Base-by-base conservation (phyloP, 2,888 invertebrate genomes). In the Hyppa rectilinea region DNA sequence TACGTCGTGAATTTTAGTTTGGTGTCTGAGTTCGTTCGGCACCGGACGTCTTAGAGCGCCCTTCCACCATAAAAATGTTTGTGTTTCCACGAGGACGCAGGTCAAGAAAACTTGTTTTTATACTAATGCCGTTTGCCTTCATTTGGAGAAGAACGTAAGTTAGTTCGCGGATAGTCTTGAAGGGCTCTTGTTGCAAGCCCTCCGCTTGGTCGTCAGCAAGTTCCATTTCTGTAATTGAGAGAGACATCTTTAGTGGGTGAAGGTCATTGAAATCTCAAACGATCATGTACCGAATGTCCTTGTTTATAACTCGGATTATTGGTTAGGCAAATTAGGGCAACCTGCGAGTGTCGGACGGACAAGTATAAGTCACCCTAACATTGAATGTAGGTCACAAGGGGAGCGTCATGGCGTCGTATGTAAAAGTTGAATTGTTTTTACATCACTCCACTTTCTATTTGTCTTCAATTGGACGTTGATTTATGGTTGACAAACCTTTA, bases 201-300 rank as follows among this genome's bases (percentile, higher is more conserved):
- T n/a, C n/a, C n/a, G n/a, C n/a, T n/a, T n/a, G n/a, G n/a, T n/a
- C n/a, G 38, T 23, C 3, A 6, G 3, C 38, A 0, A 12, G 38
- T 6, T 43, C 53, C 53, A 64, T 74, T 64, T 14, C 71, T 71
- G 75, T 34, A 74, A 71, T 29, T 40, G 53, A 40, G 40, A 47
- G 7, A 47, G 1, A 69, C 26, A 56, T 26, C 0, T 5, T 76
- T 61, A 76, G 49, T 29, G n/a, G 36, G 23, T 74, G 26, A 61
- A 38, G 5, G 34, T 26, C 12, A 7, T 12, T 40, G 26, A 31
- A 31, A 45, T n/a, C 1, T 58, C 5, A 29, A 60, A 36, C 5
- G 12, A 29, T 47, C 2, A 17, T 31, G 20, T 4, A n/a, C 14
- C 12, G 14, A 23, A n/a, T 45, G 23, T 5, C n/a, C 12, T 58